Conservation (phyloP, 2,888 invertebrate species). For the Crocallis elinguaria region DNA sequence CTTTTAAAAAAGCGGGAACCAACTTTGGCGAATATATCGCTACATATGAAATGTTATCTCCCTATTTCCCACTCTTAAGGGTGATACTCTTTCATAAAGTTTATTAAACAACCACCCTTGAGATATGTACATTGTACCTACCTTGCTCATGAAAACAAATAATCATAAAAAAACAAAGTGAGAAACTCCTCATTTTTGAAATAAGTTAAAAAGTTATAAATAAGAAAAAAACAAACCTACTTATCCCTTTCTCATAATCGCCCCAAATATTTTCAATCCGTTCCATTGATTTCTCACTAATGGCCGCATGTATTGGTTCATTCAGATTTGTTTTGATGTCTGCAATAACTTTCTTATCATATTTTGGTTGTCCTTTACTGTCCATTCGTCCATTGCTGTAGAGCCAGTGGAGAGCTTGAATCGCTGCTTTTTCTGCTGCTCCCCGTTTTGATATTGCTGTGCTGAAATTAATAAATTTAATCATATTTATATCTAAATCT, state of each 20-base stretch:
- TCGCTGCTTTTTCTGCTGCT: constrained; percentile 82
- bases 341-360: constrained; percentile 62
- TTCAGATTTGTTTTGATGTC: constrained; percentile 59
- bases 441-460: constrained; percentile 78
- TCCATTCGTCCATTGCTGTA: constrained; percentile 74
- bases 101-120: too few relatives aligned
- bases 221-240: constrained; percentile 56
- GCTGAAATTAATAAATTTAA: constrained; percentile 58
- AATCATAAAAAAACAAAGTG: too few relatives aligned
- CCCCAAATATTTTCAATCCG: constrained; percentile 71
- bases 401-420: constrained; percentile 83
- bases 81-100: too few relatives aligned
- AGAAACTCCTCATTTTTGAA: too few relatives aligned
- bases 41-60: too few relatives aligned
- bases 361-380: constrained; percentile 76
- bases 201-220: neutral
- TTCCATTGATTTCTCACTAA: constrained; percentile 63
- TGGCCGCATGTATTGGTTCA: constrained; percentile 54
- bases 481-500: neutral
- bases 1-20: too few relatives aligned
- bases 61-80: too few relatives aligned
- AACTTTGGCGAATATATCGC: too few relatives aligned
- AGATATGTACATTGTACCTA: too few relatives aligned
- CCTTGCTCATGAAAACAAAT: too few relatives aligned
- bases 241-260: constrained; percentile 72